Base-by-base conservation (phyloP, 2,797 vertebrate genomes). In the Mormyrops boulengeri region DNA sequence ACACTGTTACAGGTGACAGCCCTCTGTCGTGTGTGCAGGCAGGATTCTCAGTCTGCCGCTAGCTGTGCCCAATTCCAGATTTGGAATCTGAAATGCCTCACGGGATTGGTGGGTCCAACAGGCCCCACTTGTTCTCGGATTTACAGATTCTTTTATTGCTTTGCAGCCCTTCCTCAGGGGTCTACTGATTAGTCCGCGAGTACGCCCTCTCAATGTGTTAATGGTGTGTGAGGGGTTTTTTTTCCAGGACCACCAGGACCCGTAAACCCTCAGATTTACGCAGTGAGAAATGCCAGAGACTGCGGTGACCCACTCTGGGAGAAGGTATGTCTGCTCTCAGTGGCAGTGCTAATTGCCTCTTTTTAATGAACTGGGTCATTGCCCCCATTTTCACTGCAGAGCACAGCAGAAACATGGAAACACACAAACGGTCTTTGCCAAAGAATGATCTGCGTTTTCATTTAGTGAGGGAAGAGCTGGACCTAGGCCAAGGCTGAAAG, bases 401-500 rank as follows among this genome's bases (percentile, higher is more conserved):
- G 52, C 53, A 84, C 11, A 57, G 34, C 26, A 60, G 38, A 89
- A 57, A 84, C 11, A 84, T 34, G 12, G 73, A 80, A 55, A 82
- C 22, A 19, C 30, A 14, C 8, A 77, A 8, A 8, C 17, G 26
- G 22, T 49, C 11, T 62, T 44, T 47, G 38, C 11, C 73, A 85
- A 84, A 34, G 77, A 57, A 89, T 17, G 38, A 22, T 55, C 9
- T 44, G n/a, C 19, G 34, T 62, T 49, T 88, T 85, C 50, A 62
- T 85, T 66, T 88, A 38, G 26, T n/a, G 30, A 66, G 3, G 50
- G 89, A 22, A 17, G 66, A 66, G 52, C 50, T 88, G 57, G 80
- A 52, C 92, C 89, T 89, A 80, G 88, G 89, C 89, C 49, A 90
- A 91, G 92, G 93, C 22, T 41, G 84, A 30, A 50, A 66, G 80